phyloP scores from a whole-genome alignment of 2,888 invertebrate species.

The Drosophila fungiperda region DNA sequence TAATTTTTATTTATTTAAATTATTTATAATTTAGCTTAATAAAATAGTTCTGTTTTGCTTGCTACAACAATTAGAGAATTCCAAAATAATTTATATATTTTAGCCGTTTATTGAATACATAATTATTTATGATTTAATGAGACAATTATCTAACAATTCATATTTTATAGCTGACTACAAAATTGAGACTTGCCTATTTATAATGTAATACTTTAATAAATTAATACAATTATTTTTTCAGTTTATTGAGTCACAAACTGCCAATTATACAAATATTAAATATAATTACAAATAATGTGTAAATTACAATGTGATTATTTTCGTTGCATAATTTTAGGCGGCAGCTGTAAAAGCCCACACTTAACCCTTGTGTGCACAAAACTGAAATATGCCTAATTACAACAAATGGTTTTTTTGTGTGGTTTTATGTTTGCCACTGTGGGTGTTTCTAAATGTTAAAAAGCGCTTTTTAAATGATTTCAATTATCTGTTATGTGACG shows the following conservation, averaged over 20 bases:
- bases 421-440: slow-evolving; percentile 17
- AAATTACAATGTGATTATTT: slow-evolving; percentile 2
- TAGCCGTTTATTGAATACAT: slow-evolving; percentile 25
- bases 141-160: slow-evolving; percentile 9
- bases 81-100: slow-evolving; percentile 38
- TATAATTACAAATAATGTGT: not conserved
- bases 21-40: slow-evolving; percentile 32
- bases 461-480: slow-evolving; percentile 61
- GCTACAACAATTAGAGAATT: slow-evolving; percentile 68
- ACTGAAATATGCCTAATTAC: slow-evolving; percentile 2
- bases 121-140: slow-evolving; percentile 19
- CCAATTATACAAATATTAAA: slow-evolving; percentile 4
- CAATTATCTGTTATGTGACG: slow-evolving; percentile 61
- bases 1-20: slow-evolving; percentile 51
- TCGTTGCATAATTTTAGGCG: slow-evolving; percentile 63
- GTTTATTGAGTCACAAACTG: slow-evolving; percentile 27
- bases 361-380: slow-evolving; percentile 34
- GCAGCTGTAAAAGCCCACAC: not conserved
- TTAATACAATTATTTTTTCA: slow-evolving; percentile 9
- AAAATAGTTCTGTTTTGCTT: slow-evolving; percentile 27
- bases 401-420: slow-evolving; percentile 8
- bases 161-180: slow-evolving; percentile 9
- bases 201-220: not conserved
- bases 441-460: slow-evolving; percentile 42
- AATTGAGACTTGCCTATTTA: not conserved